Base-by-base conservation (phyloP, 2,888 invertebrate genomes). In the Cerastoderma edule region DNA sequence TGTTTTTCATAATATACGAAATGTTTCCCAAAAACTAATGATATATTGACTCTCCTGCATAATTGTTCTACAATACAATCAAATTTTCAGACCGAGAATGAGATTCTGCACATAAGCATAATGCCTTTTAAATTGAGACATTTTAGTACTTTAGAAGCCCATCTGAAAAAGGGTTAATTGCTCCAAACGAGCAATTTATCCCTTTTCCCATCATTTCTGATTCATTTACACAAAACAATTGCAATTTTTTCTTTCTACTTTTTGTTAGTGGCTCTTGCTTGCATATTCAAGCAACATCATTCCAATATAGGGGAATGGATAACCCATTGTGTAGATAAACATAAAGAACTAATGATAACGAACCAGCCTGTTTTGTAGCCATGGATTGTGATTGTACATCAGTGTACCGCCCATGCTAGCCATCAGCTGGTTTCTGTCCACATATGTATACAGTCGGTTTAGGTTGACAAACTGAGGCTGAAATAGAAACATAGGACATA, bases 361-460 rank as follows among this genome's bases (percentile, higher is more conserved):
- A 93, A 96, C 96, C 94, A 96, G 94, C 93, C 96, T 94, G 90
- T 95, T 95, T 86, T 95, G 95, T 84, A 96, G 94, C 97, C 97
- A 97, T 84, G 94, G 94, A 68, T 94, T 94, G 91, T 96, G 96
- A 91, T 95, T 95, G 93, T 96, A 96, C 75, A 94, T 93, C 91
- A 95, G 94, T 73, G 94, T 94, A 68, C 96, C 96, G 73, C 95
- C 96, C 80, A 96, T 93, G 86, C 96, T 95, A 78, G 94, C 94
- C 57, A 96, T 96, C 89, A 97, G 93, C 92, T 96, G 95, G 67
- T 94, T 94, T 78, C 94, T 93, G 88, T 96, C 95, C 77, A 96
- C 95, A 92, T 95, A 95, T 90, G 95, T 95, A 86, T 94, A 94
- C 81, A 97, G 94, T 87, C 96, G 95, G 85, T 95, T 94, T 89